Evolutionary conservation across 2,797 vertebrate species (phyloP).

Genomic region (Liparis tanakae): DNA sequence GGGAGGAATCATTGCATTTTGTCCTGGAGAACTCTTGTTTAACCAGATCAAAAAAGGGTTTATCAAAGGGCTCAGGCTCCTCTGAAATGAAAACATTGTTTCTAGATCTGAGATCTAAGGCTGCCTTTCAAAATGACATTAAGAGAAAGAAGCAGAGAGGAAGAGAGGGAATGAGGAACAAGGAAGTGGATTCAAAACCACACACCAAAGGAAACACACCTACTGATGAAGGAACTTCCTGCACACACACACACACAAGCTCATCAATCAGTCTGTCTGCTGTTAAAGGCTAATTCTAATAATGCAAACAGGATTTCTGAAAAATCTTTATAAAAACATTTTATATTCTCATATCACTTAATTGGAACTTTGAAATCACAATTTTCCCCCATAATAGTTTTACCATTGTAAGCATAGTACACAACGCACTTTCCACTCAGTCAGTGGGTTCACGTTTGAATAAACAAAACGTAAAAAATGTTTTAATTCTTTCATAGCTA

Average conservation of each 20-base stretch:
- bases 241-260: too few species aligned
- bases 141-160: neutral
- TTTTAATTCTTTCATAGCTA: too few species aligned
- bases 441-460: too few species aligned
- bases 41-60: neutral
- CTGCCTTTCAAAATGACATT: neutral
- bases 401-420: too few species aligned
- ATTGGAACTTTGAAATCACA: neutral
- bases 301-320: neutral
- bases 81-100: constrained; percentile 19
- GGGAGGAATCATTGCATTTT: neutral
- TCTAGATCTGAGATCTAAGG: neutral
- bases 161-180: neutral
- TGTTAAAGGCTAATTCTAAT: neutral
- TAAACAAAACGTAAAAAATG: too few species aligned
- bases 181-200: neutral
- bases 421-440: too few species aligned
- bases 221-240: neutral
- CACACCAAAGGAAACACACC: neutral
- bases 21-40: neutral
- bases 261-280: neutral
- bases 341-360: neutral
- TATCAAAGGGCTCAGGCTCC: neutral
- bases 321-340: neutral
- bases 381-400: too few species aligned